Base-by-base conservation (phyloP, 2,888 invertebrate species). In the Harpalus rubripes region DNA sequence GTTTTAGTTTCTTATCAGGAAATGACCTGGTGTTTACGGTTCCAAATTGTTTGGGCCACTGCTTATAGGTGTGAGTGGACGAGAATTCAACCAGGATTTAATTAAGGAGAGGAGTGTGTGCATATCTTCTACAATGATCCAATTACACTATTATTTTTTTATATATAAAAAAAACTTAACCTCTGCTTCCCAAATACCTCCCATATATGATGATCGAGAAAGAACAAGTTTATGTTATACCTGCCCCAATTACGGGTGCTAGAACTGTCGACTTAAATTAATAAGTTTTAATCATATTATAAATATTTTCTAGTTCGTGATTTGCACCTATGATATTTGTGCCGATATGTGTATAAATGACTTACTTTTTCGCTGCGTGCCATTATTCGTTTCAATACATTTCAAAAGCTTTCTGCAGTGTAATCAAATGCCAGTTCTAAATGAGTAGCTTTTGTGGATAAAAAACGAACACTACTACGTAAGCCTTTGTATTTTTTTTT, bases 131-230 rank as follows among this genome's bases (percentile, higher is more conserved):
- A 56, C 74, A 58, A 0, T 41, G 16, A 15, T 12, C 87, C 85
- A 6, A 87, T 22, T 7, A 87, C 59, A 10, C 87, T 81, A 79
- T 87, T 87, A 16, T 81, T 78, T 84, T 81, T 89, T 89, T n/a
- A n/a, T n/a, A n/a, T n/a, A n/a, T n/a, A n/a, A n/a, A 0, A 86
- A 82, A 3, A 85, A 85, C 78, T 88, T 87, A 1, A 89, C 87
- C 7, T 86, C 87, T 0, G 87, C 87, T 65, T 89, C 89, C 88
- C 88, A 88, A 4, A 88, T 68, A 0, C 89, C 88, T 5, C 88
- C 89, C 56, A 87, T 87, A 26, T 87, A 86, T 0, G 88, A 88
- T n/a, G 88, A 87, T 22, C 86, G 85, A 12, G 87, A 85, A 2
- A 88, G 88, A 72, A 87, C 88, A 74, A 88, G 88, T 85, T 87